Conservation (phyloP, 1,140 invertebrate genomes). For the Spodoptera frugiperda region DNA sequence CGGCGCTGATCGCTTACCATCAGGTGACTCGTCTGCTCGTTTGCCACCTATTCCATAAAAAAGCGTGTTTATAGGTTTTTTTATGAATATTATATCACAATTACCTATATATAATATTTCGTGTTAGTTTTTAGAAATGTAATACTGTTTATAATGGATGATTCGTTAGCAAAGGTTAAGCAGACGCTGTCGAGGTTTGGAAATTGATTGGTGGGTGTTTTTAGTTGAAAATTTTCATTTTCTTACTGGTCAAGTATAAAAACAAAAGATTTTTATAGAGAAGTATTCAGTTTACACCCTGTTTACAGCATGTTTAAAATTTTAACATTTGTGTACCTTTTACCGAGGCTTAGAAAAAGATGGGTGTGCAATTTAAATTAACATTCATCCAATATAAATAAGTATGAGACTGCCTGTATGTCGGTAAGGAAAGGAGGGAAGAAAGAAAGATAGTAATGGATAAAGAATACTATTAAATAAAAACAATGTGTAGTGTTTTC, state of each 20-base stretch:
- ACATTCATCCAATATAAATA: not conserved
- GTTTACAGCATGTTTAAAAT: too few relatives aligned
- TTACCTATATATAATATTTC: not conserved
- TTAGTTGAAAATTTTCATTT: too few relatives aligned
- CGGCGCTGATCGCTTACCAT: too few relatives aligned
- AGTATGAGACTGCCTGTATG: conserved; percentile 13
- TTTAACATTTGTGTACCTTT: too few relatives aligned
- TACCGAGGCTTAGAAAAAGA: conserved; percentile 5
- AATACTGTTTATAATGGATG: conserved; percentile 12
- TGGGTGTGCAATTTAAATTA: not conserved
- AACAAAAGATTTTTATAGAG: too few relatives aligned
- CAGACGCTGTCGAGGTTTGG: not conserved
- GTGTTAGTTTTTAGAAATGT: conserved; percentile 28
- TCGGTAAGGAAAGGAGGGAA: not conserved
- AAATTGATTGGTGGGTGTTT: conserved; percentile 2
- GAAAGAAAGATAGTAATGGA: not conserved
- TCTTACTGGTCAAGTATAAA: too few relatives aligned
- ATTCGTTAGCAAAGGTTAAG: not conserved
- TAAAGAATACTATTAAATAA: not conserved
- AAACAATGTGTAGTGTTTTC: not conserved
- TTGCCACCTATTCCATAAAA: too few relatives aligned
- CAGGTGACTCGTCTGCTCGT: too few relatives aligned
- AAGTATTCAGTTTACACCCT: too few relatives aligned
- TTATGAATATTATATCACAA: not conserved
- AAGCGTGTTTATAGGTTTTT: not conserved